Evolutionary conservation across 2,113 vertebrate genomes (phyloP).

Genomic region (Mus spicilegus): DNA sequence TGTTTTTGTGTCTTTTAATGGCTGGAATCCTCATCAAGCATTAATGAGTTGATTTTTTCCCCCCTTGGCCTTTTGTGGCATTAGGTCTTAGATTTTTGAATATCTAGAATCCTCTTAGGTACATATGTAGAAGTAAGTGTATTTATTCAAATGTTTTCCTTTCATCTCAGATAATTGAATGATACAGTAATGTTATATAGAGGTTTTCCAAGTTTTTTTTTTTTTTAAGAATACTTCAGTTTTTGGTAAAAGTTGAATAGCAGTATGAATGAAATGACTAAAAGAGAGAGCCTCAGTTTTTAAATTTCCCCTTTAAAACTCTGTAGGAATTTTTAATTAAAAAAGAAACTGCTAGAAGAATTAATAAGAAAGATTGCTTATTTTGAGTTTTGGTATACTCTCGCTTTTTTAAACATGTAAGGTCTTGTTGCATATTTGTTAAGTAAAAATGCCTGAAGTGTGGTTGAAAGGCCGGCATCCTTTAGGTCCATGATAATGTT

Average conservation of each 20-base stretch:
- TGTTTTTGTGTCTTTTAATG: neutral
- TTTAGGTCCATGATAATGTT: neutral
- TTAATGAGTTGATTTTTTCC: neutral
- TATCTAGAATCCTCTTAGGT: conserved; percentile 1
- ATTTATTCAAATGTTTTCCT: conserved; percentile 25
- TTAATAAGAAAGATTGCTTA: neutral
- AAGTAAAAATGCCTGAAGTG: neutral
- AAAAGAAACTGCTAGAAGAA: neutral
- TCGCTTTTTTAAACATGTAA: neutral
- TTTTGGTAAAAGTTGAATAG: neutral
- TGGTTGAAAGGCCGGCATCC: neutral
- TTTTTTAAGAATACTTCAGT: neutral
- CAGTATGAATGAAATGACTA: neutral
- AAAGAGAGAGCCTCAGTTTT: neutral
- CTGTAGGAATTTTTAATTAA: neutral
- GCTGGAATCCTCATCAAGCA: neutral
- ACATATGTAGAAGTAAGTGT: neutral
- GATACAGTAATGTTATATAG: neutral
- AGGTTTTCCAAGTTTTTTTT: conserved; percentile 5
- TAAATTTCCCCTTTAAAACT: neutral
- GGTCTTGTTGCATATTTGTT: neutral
- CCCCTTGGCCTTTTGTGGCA: neutral
- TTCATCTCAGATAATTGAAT: conserved; percentile 47
- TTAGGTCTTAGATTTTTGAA: conserved; percentile 6
- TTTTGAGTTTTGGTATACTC: conserved; percentile 29